Percentiles rank a stretch among this genome's conserved stretches.
These are phyloP conservation scores for Melanargia galathea DNA, from an alignment of 2,888 invertebrate species.

Conservation along the genomic window DNA sequence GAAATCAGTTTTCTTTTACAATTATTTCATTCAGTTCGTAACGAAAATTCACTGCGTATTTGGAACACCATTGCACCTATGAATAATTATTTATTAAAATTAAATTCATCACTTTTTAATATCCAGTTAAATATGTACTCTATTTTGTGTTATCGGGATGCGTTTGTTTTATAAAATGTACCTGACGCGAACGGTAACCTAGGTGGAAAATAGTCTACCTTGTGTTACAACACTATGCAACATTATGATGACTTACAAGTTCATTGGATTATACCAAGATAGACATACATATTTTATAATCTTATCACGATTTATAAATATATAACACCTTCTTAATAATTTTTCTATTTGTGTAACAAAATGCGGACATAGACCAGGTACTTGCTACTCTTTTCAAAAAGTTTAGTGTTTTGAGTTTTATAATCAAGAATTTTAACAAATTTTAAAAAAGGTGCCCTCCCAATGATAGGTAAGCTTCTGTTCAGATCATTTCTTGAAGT, in stretches of 20 bases:
- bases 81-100: neutral
- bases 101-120: neutral
- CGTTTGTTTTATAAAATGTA: slow-evolving; percentile 17
- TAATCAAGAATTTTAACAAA: too few species aligned
- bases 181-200: slow-evolving; percentile 21
- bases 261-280: slow-evolving; percentile 61
- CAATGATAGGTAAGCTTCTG: too few species aligned
- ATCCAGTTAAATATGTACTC: neutral
- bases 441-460: too few species aligned
- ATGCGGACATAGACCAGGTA: too few species aligned
- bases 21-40: slow-evolving; percentile 33
- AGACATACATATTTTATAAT: slow-evolving; percentile 31
- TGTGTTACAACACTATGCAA: slow-evolving; percentile 36
- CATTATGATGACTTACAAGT: slow-evolving; percentile 61
- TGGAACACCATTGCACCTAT: slow-evolving; percentile 27
- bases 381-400: too few species aligned
- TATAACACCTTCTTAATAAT: slow-evolving; percentile 15
- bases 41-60: slow-evolving; percentile 33
- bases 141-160: neutral
- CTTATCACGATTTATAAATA: slow-evolving; percentile 36
- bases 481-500: too few species aligned
- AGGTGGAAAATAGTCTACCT: slow-evolving; percentile 22
- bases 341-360: slow-evolving; percentile 10
- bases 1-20: slow-evolving; percentile 36
- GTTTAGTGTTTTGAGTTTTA: too few species aligned